Base-by-base conservation (phyloP, 30 jellyfish, hydroid and myxozoan genomes). In the Hydractinia symbiolongicarpus region DNA sequence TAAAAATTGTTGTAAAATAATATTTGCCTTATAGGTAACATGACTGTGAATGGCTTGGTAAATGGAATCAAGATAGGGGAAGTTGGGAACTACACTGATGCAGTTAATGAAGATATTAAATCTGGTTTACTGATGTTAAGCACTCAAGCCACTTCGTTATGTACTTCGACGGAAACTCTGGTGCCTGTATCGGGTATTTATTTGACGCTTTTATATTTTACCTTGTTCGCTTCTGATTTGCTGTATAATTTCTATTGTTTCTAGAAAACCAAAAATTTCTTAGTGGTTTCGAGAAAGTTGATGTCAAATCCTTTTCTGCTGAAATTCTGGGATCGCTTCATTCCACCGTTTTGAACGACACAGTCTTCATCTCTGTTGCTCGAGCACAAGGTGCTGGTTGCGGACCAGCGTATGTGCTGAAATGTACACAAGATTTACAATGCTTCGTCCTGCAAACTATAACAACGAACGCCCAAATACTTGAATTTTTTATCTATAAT, bases 321-420 rank as follows among this genome's bases (percentile, higher is more conserved):
- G 8, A 67, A 14, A 54, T 80, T n/a, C 88, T 86, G 14, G 97
- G 97, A 14, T 72, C 55, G 11, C 30, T 90, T 4, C 79, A 86
- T 73, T 52, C 96, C 49, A 66, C 30, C 4, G 55, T 51, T 6
- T 10, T 77, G 21, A 66, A 77, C 56, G 95, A 79, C n/a, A 61
- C 61, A 14, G 91, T 79, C n/a, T 90, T 66, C 83, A 21, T 86
- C 4, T 62, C 97, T 4, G 76, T 90, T 1, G 95, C 95, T 21
- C 88, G 97, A 8, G 60, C 80, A 0, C 53, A 56, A 8, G 86
- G 81, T 4, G 67, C 97, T 1, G 90, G 88, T 53, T 90, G 97
- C 58, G 97, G 97, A 11, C 80, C 82, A 0, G 97, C 95, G 8
- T 85, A 85, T 56, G 77, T 90, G 51, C 72, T 90, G 9, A 74